Percentiles rank a stretch among this genome's conserved stretches.
These are phyloP conservation scores for Rattus norvegicus DNA, from an alignment of 2,113 vertebrate genomes.

Conservation along the genomic window GRCr8 NC_086029.1:39507501-39508000, in stretches of 20 bases:
- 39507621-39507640: background rate
- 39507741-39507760: constrained; percentile 36
- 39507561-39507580: background rate
- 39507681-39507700: background rate
- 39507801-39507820: background rate
- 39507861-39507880: constrained; percentile 59
- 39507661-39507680: background rate
- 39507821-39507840: background rate
- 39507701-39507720: constrained; percentile 40
- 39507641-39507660: background rate
- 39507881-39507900: constrained; percentile 42
- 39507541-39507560: background rate
- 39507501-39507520: background rate
- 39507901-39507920: constrained; percentile 39
- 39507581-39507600: background rate
- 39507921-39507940: constrained; percentile 38
- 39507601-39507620: background rate
- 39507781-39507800: constrained; percentile 10
- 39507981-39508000: constrained; percentile 27
- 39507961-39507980: background rate
- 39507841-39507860: constrained; percentile 52
- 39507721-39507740: constrained; percentile 60
- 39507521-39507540: background rate
- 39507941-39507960: constrained; percentile 24
- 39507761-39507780: background rate